Evolutionary conservation across 2,797 vertebrate genomes (phyloP).

Genomic region (Garrulus glandarius): DNA sequence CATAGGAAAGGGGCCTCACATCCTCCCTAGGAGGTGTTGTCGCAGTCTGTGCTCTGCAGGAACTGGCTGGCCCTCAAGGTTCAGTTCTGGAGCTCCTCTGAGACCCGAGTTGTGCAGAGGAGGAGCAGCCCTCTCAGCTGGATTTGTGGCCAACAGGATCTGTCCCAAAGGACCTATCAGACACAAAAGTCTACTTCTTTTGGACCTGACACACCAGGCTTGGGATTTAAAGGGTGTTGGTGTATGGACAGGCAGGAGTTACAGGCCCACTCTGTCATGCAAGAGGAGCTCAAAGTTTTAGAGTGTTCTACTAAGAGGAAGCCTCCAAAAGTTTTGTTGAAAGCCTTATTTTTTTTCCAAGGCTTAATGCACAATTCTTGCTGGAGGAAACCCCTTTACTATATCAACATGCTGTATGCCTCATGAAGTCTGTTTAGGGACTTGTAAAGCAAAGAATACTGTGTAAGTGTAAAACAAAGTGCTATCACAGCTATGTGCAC

Average conservation of each 20-base stretch:
- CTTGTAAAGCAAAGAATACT: background rate
- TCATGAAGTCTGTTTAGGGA: background rate
- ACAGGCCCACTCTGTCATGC: background rate
- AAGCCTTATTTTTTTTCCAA: background rate
- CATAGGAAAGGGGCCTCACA: background rate
- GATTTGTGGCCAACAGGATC: background rate
- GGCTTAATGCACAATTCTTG: background rate
- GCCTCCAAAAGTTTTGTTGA: background rate
- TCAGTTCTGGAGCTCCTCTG: background rate
- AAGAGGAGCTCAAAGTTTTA: background rate
- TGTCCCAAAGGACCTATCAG: background rate
- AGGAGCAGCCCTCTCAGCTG: background rate
- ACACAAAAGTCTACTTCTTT: background rate
- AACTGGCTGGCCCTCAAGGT: background rate
- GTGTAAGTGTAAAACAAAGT: background rate
- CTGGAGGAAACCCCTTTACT: background rate
- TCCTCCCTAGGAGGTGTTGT: background rate
- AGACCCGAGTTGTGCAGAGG: background rate
- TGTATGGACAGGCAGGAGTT: background rate
- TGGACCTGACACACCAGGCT: background rate
- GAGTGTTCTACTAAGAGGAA: background rate
- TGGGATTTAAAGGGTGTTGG: background rate
- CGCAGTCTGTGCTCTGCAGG: rapidly evolving
- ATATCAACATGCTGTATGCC: background rate
- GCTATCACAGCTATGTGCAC: background rate